Conservation (phyloP, 1,140 invertebrate species). For the Drosophila bocqueti region DNA sequence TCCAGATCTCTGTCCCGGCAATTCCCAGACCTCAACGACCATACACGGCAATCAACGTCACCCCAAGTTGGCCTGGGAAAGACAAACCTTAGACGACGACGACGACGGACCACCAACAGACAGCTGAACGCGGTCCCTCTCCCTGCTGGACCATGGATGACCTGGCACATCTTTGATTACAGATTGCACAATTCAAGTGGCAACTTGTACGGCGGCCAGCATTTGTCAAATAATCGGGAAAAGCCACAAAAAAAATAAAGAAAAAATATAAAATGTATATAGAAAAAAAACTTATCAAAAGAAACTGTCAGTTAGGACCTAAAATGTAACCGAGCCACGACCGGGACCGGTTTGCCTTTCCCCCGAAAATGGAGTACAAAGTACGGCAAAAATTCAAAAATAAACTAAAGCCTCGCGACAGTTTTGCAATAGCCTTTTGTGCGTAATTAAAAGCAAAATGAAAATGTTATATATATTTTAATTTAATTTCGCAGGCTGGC, state of each 20-base stretch:
- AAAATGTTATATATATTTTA: slow-evolving; percentile 50
- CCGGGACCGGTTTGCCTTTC: slow-evolving; percentile 80
- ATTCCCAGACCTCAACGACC: slow-evolving; percentile 20
- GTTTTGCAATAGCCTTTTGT: slow-evolving; percentile 73
- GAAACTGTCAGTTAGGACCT: slow-evolving; percentile 57
- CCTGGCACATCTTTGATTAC: slow-evolving; percentile 61
- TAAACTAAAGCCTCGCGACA: slow-evolving; percentile 48
- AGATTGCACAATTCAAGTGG: slow-evolving; percentile 46
- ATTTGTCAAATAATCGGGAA: slow-evolving; percentile 46
- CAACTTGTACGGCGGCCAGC: slow-evolving; percentile 10
- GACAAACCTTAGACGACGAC: slow-evolving; percentile 20
- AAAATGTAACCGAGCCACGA: slow-evolving; percentile 65
- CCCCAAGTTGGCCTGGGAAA: slow-evolving; percentile 40
- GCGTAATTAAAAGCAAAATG: slow-evolving; percentile 76
- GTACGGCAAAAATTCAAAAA: slow-evolving; percentile 30
- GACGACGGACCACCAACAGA: slow-evolving; percentile 28
- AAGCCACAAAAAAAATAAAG: background rate
- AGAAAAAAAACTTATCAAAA: slow-evolving; percentile 21
- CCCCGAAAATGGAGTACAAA: slow-evolving; percentile 50
- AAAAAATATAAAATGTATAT: background rate
- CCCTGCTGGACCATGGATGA: slow-evolving; percentile 50
- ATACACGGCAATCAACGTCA: slow-evolving; percentile 42
- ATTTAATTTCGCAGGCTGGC: slow-evolving; percentile 50
- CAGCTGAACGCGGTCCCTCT: slow-evolving; percentile 10
- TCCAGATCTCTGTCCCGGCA: background rate